Conservation (phyloP, 1,140 invertebrate species). For the Agrilus planipennis region DNA sequence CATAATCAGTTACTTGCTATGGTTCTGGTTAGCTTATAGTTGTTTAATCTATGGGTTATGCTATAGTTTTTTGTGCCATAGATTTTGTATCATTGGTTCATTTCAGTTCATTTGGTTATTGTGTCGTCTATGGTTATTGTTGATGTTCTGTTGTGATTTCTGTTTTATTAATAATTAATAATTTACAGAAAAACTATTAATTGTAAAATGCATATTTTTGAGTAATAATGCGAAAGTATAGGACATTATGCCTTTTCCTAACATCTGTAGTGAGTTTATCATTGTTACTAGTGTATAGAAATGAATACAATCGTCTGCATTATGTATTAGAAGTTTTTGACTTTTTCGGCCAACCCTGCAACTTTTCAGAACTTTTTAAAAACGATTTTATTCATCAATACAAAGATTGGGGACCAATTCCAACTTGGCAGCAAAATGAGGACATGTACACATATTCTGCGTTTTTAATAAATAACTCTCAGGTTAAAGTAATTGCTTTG, state of each 20-base stretch:
- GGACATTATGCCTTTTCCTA: constrained; percentile 54
- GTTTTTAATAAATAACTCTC: constrained; percentile 38
- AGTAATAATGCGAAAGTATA: constrained; percentile 70
- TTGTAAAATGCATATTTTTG: too few relatives aligned
- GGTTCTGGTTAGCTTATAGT: too few relatives aligned
- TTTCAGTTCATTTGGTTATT: too few relatives aligned
- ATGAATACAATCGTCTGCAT: constrained; percentile 61
- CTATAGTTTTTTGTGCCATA: too few relatives aligned
- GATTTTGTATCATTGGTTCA: too few relatives aligned
- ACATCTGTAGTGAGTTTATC: constrained; percentile 52
- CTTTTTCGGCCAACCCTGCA: constrained; percentile 55
- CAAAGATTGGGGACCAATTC: constrained; percentile 29
- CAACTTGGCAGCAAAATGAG: constrained; percentile 33
- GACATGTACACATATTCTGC: constrained; percentile 42
- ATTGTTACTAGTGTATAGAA: constrained; percentile 60
- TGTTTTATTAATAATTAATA: too few relatives aligned
- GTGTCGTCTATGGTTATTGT: too few relatives aligned
- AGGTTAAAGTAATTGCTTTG: constrained; percentile 38
- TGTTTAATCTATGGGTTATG: too few relatives aligned
- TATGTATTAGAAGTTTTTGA: constrained; percentile 66
- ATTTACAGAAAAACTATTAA: too few relatives aligned
- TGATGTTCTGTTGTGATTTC: too few relatives aligned
- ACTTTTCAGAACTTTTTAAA: constrained; percentile 36
- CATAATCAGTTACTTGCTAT: too few relatives aligned
- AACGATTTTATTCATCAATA: constrained; percentile 34